Conservation (phyloP, 2,888 invertebrate genomes). For the Scelioninae gen. 2 region DNA sequence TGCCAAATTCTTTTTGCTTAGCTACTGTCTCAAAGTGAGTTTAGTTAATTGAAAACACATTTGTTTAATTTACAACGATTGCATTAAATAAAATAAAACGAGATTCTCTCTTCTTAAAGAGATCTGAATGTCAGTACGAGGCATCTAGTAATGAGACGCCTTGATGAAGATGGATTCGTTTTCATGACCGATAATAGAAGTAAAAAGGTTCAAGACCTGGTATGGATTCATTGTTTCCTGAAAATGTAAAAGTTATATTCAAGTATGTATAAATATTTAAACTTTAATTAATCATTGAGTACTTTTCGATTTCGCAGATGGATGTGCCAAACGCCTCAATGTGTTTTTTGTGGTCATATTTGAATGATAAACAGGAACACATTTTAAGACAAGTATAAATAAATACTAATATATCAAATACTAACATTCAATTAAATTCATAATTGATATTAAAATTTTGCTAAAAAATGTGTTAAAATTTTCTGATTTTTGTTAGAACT, state of each 20-base stretch:
- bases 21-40: conserved; percentile 75
- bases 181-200: conserved; percentile 76
- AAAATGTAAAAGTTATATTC: too few species aligned
- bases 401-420: background rate
- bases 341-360: conserved; percentile 75
- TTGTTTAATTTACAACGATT: background rate
- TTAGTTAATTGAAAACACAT: conserved; percentile 9
- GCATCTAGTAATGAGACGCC: conserved; percentile 73
- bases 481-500: too few species aligned
- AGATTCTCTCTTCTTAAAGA: conserved; percentile 65
- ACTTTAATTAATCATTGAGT: background rate
- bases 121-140: conserved; percentile 73
- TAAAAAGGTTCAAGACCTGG: conserved; percentile 75
- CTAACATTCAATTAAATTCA: too few species aligned
- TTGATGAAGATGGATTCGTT: conserved; percentile 76
- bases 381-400: conserved; percentile 68
- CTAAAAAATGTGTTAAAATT: too few species aligned
- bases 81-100: too few species aligned
- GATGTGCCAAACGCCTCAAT: conserved; percentile 75
- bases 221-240: conserved; percentile 63
- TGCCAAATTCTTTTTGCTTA: conserved; percentile 72
- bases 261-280: background rate
- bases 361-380: conserved; percentile 65
- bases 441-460: too few species aligned
- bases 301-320: conserved; percentile 66